These are phyloP conservation scores for Tragelaphus oryx DNA, from an alignment of 2,797 vertebrate genomes.

Conservation along the genomic window DNA sequence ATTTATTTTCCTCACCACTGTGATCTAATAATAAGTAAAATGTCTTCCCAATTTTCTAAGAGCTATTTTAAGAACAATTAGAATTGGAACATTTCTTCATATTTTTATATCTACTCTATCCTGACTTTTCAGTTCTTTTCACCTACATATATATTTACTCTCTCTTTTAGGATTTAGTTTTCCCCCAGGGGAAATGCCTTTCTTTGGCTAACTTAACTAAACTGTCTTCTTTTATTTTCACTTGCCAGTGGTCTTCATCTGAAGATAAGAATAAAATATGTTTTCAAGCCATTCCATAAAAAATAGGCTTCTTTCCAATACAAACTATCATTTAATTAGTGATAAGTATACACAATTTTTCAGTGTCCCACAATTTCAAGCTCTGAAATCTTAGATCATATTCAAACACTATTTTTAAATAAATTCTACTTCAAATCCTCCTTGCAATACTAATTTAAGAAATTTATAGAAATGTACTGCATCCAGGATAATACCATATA, in stretches of 20 bases:
- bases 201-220: not conserved
- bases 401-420: not conserved
- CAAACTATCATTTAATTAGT: not conserved
- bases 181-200: not conserved
- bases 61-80: not conserved
- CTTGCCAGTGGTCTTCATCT: not conserved
- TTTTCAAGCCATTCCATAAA: not conserved
- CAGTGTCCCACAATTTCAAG: not conserved
- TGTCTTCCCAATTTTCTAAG: not conserved
- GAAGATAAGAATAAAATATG: not conserved
- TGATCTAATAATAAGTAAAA: not conserved
- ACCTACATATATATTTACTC: not conserved
- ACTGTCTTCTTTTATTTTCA: not conserved
- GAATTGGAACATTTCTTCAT: not conserved
- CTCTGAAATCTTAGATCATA: not conserved
- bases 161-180: not conserved
- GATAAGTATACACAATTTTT: not conserved
- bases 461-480: not conserved
- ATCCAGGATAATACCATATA: not conserved
- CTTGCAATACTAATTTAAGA: not conserved
- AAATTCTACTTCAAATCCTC: not conserved
- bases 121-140: not conserved
- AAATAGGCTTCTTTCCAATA: not conserved
- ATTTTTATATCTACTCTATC: not conserved
- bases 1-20: not conserved